These are phyloP conservation scores for Urocyon cinereoargenteus DNA, from an alignment of 2,797 vertebrate genomes.

Conservation along the genomic window DNA sequence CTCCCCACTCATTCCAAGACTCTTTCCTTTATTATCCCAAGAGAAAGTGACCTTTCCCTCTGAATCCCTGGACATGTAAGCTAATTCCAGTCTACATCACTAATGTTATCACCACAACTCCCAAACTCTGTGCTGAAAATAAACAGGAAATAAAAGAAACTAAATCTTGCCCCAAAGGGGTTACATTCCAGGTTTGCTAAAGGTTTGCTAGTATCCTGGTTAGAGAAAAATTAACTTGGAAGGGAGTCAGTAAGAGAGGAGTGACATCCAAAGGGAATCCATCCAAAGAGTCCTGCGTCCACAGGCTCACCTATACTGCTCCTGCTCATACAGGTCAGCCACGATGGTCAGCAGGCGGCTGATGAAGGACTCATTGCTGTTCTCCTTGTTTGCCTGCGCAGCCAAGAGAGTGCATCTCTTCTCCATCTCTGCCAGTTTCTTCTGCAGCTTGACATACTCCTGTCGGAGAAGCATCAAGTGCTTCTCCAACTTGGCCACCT, in stretches of 20 bases:
- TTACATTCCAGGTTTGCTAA: not conserved
- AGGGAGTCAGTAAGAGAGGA: not conserved
- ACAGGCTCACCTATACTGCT: slow-evolving; percentile 96
- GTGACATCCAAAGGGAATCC: not conserved
- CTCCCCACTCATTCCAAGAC: not conserved
- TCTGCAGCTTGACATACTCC: slow-evolving; percentile 99
- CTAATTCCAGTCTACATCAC: not conserved
- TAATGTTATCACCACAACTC: not conserved
- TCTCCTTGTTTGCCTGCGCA: slow-evolving; percentile 91
- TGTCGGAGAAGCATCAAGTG: slow-evolving; percentile 98
- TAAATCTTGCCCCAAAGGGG: not conserved
- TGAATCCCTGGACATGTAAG: not conserved
- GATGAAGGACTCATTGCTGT: slow-evolving; percentile 93
- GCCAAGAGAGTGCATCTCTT: slow-evolving; percentile 94
- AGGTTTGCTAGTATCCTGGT: not conserved
- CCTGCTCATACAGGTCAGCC: slow-evolving; percentile 94
- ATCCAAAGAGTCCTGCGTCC: not conserved
- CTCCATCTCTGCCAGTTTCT: slow-evolving; percentile 97
- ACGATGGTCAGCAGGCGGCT: slow-evolving; percentile 95
- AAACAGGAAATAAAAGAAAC: not conserved
- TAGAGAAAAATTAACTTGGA: not conserved
- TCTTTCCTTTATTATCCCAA: not conserved
- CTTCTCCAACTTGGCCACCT: slow-evolving; percentile 99
- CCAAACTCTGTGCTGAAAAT: not conserved
- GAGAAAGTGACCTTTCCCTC: not conserved